Evolutionary conservation across 2,113 vertebrate species (phyloP).

Genomic region (Amphiprion ocellaris): DNA sequence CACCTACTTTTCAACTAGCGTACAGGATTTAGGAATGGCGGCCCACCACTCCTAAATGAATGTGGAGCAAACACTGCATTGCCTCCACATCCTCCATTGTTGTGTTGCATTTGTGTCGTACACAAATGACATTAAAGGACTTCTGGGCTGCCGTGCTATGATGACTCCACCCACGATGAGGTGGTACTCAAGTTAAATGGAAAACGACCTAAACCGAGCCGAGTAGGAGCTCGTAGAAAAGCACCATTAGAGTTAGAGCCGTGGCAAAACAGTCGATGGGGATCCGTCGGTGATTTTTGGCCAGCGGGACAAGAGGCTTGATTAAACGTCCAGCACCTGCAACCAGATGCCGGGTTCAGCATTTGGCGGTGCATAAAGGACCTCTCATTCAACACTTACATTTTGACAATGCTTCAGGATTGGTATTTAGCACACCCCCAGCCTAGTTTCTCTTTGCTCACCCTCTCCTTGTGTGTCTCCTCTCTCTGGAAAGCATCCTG

Average conservation of each 20-base stretch:
- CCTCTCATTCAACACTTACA: conserved; percentile 49
- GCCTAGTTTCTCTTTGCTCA: conserved; percentile 24
- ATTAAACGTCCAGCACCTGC: conserved; percentile 40
- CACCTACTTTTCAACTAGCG: no score
- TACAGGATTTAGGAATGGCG: no score
- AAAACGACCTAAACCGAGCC: no score
- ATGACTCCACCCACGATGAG: no score
- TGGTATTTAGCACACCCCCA: conserved; percentile 25
- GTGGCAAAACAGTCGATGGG: conserved; percentile 33
- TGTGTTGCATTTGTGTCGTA: no score
- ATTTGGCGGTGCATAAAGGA: conserved; percentile 45
- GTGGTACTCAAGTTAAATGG: no score
- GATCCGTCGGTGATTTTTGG: conserved; percentile 53
- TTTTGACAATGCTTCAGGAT: conserved; percentile 35
- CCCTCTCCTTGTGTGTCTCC: conserved; percentile 52
- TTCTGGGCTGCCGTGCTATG: no score
- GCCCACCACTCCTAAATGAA: no score
- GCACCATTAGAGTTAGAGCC: conserved; percentile 27
- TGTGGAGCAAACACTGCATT: no score
- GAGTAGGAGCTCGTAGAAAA: no score
- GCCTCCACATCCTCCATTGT: no score
- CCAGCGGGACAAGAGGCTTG: conserved; percentile 32
- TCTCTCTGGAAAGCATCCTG: conserved; percentile 75
- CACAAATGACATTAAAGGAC: no score
- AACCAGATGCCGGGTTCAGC: conserved; percentile 27